A percentile compares a stretch with the other conserved stretches of the same genome.
Evolutionary conservation across 2,888 invertebrate genomes (phyloP).

Genomic region (Silvanus unidentatus): DNA sequence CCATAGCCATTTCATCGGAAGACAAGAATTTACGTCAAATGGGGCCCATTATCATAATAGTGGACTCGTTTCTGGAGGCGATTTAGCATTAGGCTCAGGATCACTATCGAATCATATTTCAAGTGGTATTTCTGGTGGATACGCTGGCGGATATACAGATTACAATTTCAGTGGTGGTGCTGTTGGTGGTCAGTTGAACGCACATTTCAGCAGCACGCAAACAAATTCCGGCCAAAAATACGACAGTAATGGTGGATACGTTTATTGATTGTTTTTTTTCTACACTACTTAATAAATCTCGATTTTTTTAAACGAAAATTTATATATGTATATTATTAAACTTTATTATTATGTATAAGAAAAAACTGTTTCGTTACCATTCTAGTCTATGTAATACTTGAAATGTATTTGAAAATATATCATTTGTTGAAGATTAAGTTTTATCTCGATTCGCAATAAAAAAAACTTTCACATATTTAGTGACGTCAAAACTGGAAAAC

Average conservation of each 20-base stretch:
- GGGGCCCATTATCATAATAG: slow-evolving; percentile 10
- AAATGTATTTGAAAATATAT: too few species aligned
- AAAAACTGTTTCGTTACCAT: too few species aligned
- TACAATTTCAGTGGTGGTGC: slow-evolving; percentile 13
- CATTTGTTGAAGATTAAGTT: too few species aligned
- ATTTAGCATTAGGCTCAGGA: neutral
- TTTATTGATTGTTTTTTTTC: slow-evolving; percentile 21
- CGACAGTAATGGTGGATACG: slow-evolving; percentile 30
- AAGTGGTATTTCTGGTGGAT: slow-evolving; percentile 10
- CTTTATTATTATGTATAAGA: too few species aligned
- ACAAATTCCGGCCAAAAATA: slow-evolving; percentile 19
- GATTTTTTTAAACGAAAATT: too few species aligned
- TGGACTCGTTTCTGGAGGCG: slow-evolving; percentile 4
- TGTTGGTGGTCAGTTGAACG: slow-evolving; percentile 7
- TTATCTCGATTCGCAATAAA: too few species aligned
- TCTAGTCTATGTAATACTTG: too few species aligned
- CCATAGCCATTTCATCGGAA: too few species aligned
- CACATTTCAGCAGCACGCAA: slow-evolving; percentile 4
- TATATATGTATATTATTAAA: too few species aligned
- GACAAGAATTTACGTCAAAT: slow-evolving; percentile 15
- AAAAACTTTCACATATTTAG: too few species aligned
- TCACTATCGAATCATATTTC: slow-evolving; percentile 2
- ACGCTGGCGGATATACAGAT: slow-evolving; percentile 14
- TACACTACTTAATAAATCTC: too few species aligned
- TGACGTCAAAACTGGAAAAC: too few species aligned